Evolutionary conservation across 2,797 vertebrate genomes (phyloP), one percentile per base, ranked within the genome.

Genomic region (Intellagama lesueurii): DNA sequence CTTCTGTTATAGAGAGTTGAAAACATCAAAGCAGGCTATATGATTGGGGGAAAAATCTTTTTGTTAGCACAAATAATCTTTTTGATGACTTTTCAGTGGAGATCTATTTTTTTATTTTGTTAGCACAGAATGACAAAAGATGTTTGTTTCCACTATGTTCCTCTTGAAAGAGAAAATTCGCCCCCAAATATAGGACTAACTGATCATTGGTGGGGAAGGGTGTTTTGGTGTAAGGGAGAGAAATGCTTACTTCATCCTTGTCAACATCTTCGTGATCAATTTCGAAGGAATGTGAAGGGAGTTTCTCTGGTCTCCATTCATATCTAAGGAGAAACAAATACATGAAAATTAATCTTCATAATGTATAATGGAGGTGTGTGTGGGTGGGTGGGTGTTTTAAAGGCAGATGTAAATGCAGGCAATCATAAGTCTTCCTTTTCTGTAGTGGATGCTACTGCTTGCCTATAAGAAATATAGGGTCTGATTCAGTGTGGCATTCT

Each of bases 221-320:
- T 19, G 24, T 8, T 35, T 32, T 40, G 7, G 9, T 11, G 19
- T 5, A 7, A n/a, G 24, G 5, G 26, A 5, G 7, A 35, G 85
- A 22, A 40, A 78, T 75, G 96, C 98, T 96, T 97, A 99, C 99
- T 97, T 99, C 99, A 97, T 99, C 99, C 92, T 99, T 99, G 95
- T 99, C 99, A 92, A 98, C 95, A 81, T 99, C 99, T 96, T 99
- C 99, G 93, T 99, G 97, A 96, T 99, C 99, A 2, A 99, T 98
- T 97, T 99, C 99, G 95, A 99, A 99, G 84, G 98, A 99, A 96
- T 99, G 99, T 14, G 98, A 98, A 5, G 98, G 98, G 92, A 99
- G 96, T 96, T 99, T 99, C 94, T 99, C 98, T 91, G 97, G 97
- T 96, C 97, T 98, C 93, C 97, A 97, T 89, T 98, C 97, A 96